Evolutionary conservation across 2,797 vertebrate genomes (phyloP), one percentile per base, ranked within the genome.

Genomic region (Kryptolebias ocellatus): DNA sequence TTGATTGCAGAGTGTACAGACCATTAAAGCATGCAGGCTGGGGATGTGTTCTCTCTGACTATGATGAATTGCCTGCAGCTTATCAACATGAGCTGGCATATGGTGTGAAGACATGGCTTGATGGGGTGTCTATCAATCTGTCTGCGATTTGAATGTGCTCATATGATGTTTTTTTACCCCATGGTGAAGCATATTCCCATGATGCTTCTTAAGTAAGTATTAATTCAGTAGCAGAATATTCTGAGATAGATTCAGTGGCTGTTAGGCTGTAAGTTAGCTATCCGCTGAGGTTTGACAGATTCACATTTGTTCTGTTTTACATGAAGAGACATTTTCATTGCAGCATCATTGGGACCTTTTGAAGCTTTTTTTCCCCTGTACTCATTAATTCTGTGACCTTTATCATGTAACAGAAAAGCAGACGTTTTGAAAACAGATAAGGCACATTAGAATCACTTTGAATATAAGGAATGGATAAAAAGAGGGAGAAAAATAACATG

Each of bases 31-130:
- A 57, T 67, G 70, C 70, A 64, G 76, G 61, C 81, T 62, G 76
- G 63, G 67, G 83, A 87, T 69, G 83, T 76, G 62, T 74, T 76
- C 64, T 34, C 50, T 57, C 72, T 87, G 90, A 92, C 90, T 18
- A 89, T 88, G 90, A 92, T 91, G 80, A 92, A 93, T 92, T 90
- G 86, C 90, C 87, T 83, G 77, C 75, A 81, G 87, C 86, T 90
- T 87, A 91, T 92, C 90, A 90, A 87, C 82, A 76, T 46, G 66
- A 81, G 73, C 73, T 85, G 87, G 82, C 90, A 90, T 90, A 87
- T 87, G 91, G 86, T 75, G 79, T 28, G 80, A 83, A 79, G 79
- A 88, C 90, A 77, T 49, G 78, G 70, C 85, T 73, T 91, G 90
- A 92, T 66, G 87, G 86, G 82, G 65, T 89, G 91, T 92, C 92